Evolutionary conservation across 1,140 invertebrate species (phyloP).

Genomic region (Sycophila sp.): DNA sequence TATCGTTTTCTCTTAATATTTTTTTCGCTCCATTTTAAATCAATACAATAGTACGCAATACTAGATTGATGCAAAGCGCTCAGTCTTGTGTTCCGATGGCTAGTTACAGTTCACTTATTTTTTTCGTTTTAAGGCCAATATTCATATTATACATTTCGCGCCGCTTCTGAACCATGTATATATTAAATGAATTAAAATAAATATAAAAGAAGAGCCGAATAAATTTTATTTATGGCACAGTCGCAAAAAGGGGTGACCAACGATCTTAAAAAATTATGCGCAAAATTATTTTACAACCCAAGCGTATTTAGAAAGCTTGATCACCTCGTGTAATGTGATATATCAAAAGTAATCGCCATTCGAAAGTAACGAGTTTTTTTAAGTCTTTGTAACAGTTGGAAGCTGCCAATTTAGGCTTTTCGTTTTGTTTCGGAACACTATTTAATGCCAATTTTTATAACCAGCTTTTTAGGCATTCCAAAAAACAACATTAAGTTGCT

Average conservation of each 20-base stretch:
- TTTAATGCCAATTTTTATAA: slow-evolving; percentile 1
- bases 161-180: not conserved
- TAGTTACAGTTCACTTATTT: slow-evolving; percentile 13
- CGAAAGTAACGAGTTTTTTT: not conserved
- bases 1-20: slow-evolving; percentile 31
- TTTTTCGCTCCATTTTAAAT: slow-evolving; percentile 21
- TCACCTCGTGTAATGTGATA: not conserved
- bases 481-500: not conserved
- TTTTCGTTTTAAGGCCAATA: slow-evolving; percentile 25
- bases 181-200: too few relatives aligned
- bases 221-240: slow-evolving; percentile 11
- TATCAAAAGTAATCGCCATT: slow-evolving; percentile 3
- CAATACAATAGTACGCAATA: slow-evolving; percentile 36
- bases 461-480: slow-evolving; percentile 1
- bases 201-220: not conserved
- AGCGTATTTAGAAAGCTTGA: not conserved
- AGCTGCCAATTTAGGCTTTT: slow-evolving; percentile 11
- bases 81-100: slow-evolving; percentile 53
- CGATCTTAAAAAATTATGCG: not conserved
- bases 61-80: slow-evolving; percentile 48
- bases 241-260: slow-evolving; percentile 7
- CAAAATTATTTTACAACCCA: slow-evolving; percentile 1
- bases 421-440: not conserved
- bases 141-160: not conserved
- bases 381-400: slow-evolving; percentile 24